Evolutionary conservation across 2,113 vertebrate genomes (phyloP).

Genomic region (Callaeas wilsoni): DNA sequence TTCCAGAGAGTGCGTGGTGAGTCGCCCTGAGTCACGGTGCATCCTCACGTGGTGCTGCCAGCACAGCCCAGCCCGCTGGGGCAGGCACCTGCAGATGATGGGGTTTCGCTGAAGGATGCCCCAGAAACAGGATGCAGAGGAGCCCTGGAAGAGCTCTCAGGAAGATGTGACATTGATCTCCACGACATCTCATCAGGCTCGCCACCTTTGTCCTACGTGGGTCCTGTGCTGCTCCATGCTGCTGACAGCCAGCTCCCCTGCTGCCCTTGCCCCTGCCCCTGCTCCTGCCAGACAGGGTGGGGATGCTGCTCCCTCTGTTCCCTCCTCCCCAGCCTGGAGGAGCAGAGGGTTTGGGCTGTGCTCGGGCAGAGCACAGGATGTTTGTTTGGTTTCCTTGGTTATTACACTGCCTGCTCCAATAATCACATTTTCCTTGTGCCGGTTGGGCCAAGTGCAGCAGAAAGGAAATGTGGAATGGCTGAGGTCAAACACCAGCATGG

Average conservation of each 20-base stretch:
- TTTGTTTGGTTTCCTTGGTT: slow-evolving; percentile 72
- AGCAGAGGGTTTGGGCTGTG: neutral
- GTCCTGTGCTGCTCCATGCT: neutral
- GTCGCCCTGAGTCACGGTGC: neutral
- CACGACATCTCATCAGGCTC: neutral
- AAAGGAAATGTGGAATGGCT: neutral
- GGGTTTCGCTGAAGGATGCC: neutral
- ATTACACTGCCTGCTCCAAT: slow-evolving; percentile 25
- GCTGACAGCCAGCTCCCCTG: neutral
- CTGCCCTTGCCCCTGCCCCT: neutral
- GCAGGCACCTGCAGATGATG: neutral
- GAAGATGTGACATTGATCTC: neutral
- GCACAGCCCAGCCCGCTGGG: neutral
- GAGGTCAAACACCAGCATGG: slow-evolving; percentile 42
- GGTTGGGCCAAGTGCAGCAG: neutral
- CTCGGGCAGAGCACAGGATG: slow-evolving; percentile 3
- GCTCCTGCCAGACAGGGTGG: slow-evolving; percentile 4
- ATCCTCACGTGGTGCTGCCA: neutral
- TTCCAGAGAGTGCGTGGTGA: neutral
- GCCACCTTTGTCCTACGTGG: accelerated
- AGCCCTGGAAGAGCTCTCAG: neutral
- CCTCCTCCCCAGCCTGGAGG: neutral
- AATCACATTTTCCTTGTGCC: slow-evolving; percentile 54
- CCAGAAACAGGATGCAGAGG: neutral
- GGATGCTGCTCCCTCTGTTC: neutral